Evolutionary conservation across 1,140 invertebrate species (phyloP).

Genomic region (Drosophila truncata): DNA sequence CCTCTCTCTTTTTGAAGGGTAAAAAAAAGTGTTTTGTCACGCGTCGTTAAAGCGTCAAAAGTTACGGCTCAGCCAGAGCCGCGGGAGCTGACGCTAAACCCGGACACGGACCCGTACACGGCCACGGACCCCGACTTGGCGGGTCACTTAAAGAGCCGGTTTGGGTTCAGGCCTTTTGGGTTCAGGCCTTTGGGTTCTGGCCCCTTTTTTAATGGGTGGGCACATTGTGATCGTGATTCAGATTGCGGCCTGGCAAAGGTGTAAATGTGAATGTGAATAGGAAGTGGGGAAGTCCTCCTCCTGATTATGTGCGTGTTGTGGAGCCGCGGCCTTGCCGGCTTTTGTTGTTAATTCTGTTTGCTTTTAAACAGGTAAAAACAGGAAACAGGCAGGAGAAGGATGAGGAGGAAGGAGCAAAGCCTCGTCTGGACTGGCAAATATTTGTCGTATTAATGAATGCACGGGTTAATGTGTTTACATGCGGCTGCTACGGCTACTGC

Average conservation of each 20-base stretch:
- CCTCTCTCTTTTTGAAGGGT: not conserved
- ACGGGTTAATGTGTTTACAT: slow-evolving; percentile 81
- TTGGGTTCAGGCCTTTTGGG: not conserved
- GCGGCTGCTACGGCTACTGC: too few species aligned
- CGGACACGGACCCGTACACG: not conserved
- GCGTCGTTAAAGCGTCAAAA: slow-evolving; percentile 54
- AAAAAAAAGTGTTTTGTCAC: slow-evolving; percentile 39
- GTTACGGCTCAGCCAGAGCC: slow-evolving; percentile 39
- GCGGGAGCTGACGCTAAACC: not conserved
- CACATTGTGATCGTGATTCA: slow-evolving; percentile 44
- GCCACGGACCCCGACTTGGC: not conserved
- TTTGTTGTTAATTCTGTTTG: slow-evolving; percentile 84
- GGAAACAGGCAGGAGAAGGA: too few species aligned
- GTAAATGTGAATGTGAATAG: slow-evolving; percentile 16
- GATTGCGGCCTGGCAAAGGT: slow-evolving; percentile 19
- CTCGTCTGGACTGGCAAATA: slow-evolving; percentile 67
- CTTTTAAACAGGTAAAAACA: slow-evolving; percentile 51
- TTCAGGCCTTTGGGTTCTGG: slow-evolving; percentile 12
- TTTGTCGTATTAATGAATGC: slow-evolving; percentile 81
- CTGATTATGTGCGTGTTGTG: slow-evolving; percentile 48
- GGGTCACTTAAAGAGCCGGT: slow-evolving; percentile 10
- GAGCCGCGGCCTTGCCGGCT: slow-evolving; percentile 61
- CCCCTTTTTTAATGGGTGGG: slow-evolving; percentile 46
- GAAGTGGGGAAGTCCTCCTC: not conserved
- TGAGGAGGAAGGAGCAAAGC: not conserved